phyloP scores from a whole-genome alignment of 1,140 invertebrate species.

The Propsilocerus akamusi region DNA sequence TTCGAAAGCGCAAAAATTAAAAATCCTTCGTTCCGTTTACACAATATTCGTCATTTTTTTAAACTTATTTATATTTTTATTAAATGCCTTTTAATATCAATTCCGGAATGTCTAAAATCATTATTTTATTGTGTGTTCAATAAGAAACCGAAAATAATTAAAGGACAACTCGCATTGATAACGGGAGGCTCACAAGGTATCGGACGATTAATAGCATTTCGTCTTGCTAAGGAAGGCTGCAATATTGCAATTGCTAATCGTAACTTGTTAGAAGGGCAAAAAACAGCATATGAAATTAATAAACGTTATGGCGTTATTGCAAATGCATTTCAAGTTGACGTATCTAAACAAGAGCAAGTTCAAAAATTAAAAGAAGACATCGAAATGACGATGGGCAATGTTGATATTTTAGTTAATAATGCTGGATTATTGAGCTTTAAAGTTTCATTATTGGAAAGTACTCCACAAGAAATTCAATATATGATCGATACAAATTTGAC shows the following conservation, averaged over 20 bases:
- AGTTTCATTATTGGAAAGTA: constrained; percentile 16
- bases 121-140: too few species aligned
- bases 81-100: too few species aligned
- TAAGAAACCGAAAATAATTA: not conserved
- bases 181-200: constrained; percentile 21
- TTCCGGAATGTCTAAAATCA: too few species aligned
- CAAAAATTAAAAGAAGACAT: constrained; percentile 10
- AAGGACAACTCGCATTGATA: constrained; percentile 8
- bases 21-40: too few species aligned
- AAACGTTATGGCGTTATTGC: constrained; percentile 14
- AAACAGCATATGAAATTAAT: constrained; percentile 17
- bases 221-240: constrained; percentile 18
- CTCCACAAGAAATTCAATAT: constrained; percentile 19
- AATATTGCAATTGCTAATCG: constrained; percentile 22
- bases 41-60: too few species aligned
- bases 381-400: constrained; percentile 20
- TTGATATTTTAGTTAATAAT: constrained; percentile 22
- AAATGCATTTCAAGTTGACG: constrained; percentile 12
- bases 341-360: not conserved
- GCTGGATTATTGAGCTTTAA: constrained; percentile 22
- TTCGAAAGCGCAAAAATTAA: too few species aligned
- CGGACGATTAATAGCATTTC: constrained; percentile 20
- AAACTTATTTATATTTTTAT: too few species aligned
- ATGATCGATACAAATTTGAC: constrained; percentile 20
- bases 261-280: constrained; percentile 20